Percentiles rank a stretch among this genome's conserved stretches.
phyloP scores from a whole-genome alignment of 2,888 invertebrate genomes.

The Orthosia incerta region DNA sequence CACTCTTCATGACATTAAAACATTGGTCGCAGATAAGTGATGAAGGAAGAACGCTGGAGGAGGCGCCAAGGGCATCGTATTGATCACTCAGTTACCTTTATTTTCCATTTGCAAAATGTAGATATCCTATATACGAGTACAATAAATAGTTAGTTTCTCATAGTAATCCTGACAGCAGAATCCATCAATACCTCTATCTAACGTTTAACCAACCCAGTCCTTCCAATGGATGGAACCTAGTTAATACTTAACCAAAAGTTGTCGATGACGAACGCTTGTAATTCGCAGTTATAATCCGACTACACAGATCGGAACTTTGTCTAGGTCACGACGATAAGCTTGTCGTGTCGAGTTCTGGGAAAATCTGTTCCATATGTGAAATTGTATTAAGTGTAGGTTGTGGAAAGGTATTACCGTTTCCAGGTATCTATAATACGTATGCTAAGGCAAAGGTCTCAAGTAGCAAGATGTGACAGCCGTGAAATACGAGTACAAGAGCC shows the following conservation, averaged over 20 bases:
- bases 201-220: neutral
- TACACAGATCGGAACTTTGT: constrained; percentile 11
- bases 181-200: neutral
- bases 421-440: neutral
- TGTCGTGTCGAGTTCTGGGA: neutral
- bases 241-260: constrained; percentile 11
- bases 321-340: constrained; percentile 26
- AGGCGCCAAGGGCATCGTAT: neutral
- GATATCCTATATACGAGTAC: neutral
- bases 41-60: neutral
- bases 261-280: constrained; percentile 11
- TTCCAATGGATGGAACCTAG: neutral
- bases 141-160: neutral
- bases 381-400: too few species aligned
- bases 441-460: neutral
- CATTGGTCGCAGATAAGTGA: neutral
- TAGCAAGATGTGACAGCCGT: neutral
- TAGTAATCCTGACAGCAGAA: neutral
- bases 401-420: too few species aligned
- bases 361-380: neutral
- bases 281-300: constrained; percentile 17
- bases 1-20: neutral
- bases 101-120: too few species aligned
- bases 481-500: too few species aligned
- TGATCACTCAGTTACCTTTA: neutral